Conservation (phyloP, 1,140 invertebrate genomes). For the Neotoxoptera formosana region DNA sequence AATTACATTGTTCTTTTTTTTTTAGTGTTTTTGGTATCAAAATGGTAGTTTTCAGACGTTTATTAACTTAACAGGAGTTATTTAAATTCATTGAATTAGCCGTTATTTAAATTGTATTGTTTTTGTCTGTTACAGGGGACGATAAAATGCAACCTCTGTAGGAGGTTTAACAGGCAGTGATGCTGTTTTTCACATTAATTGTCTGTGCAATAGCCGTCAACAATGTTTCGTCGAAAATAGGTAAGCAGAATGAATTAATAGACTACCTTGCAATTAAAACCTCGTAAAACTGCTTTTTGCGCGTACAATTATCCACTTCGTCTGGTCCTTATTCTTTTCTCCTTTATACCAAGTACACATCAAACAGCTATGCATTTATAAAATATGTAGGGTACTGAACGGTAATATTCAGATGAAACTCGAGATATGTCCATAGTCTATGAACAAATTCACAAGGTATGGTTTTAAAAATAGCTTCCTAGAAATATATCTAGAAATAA, state of each 20-base stretch:
- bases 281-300: background rate
- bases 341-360: background rate
- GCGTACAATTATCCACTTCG: background rate
- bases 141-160: constrained; percentile 54
- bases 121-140: constrained; percentile 44
- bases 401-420: background rate
- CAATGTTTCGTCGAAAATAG: constrained; percentile 45
- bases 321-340: background rate
- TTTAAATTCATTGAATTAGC: background rate
- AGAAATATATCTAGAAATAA: too few relatives aligned
- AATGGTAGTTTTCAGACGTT: background rate
- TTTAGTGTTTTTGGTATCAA: background rate
- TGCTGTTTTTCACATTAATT: constrained; percentile 52
- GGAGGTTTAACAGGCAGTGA: constrained; percentile 53
- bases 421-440: too few relatives aligned
- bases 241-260: constrained; percentile 27
- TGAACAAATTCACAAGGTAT: too few relatives aligned
- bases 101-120: constrained; percentile 52
- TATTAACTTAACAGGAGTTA: background rate
- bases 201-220: constrained; percentile 38
- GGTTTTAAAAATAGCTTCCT: too few relatives aligned
- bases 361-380: background rate
- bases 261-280: background rate
- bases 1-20: background rate
- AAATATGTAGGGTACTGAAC: background rate